Evolutionary conservation across 2,888 invertebrate species (phyloP), one percentile per base, ranked within the genome.

Genomic region (Ischnus inquisitorius): DNA sequence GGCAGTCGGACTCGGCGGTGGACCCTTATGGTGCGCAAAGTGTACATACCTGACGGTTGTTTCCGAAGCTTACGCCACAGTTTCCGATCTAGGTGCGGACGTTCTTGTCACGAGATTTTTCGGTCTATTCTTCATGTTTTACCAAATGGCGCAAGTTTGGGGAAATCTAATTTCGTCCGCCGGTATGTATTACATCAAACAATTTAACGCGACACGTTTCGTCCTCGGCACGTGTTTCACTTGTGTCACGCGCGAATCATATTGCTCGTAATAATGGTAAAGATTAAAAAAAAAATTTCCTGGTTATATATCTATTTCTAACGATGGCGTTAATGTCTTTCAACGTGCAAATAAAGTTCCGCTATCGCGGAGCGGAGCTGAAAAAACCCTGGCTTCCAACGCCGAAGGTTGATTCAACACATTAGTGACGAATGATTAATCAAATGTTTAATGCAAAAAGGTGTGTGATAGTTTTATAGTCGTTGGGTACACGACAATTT

Each of bases 71-170:
- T 97, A 98, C 91, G 95, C 97, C 0, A 95, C 95, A 88, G 93
- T 97, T 68, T 96, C 96, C 0, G 96, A 96, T 14, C 95, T 96
- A 1, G 93, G 95, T 28, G 94, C 96, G 3, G 97, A 98, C 85
- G 96, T 97, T 4, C 95, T 97, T 78, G 97, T 98, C 64, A 97
- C 98, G 10, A 95, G 97, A 88, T 98, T 98, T 94, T 99, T 99
- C 92, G 99, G 99, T 0, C 95, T 98, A 5, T 99, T 99, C 94
- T 99, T 98, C 95, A 97, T 98, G 96, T 97, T 98, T 93, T 98
- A 98, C 93, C 98, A 98, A 93, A 96, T 98, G 95, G 97, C 98
- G n/a, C 97, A 98, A 94, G 97, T 98, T 65, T 97, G 98, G 97
- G 98, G 98, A 0, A 98, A 98, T 93, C 95, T 98, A 8, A 96